Evolutionary conservation across 2,113 vertebrate species (phyloP), one percentile per base, ranked within the genome.

Genomic region (Phasianus colchicus): DNA sequence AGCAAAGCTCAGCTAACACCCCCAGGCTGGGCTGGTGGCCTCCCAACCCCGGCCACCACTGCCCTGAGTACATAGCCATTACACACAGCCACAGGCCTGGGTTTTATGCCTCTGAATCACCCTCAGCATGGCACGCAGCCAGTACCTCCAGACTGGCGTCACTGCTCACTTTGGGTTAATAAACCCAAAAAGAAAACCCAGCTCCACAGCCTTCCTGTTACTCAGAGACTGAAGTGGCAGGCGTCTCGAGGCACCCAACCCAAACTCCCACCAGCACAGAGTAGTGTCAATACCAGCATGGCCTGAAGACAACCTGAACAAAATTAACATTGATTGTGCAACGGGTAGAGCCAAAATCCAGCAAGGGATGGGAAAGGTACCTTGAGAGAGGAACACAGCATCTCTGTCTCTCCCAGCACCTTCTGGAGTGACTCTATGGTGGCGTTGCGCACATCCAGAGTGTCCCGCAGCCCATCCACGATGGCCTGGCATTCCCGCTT

Each of bases 351-450:
- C 13, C 20, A 11, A 47, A 27, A 47, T 43, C 61, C 52, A 83
- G 75, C 36, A 10, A 0, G 29, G 27, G 32, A 48, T 13, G 10
- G 54, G 36, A 66, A 89, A 60, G 22, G 72, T 98, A 99, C 99
- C 98, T 98, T 98, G 42, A 99, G 98, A 55, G 99, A 97, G 55
- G 97, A 97, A 84, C 98, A 99, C 58, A 99, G 93, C 98, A 98
- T 99, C 60, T 99, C 98, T 36, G 98, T 98, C 74, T 99, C 98
- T 73, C 91, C 97, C 27, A 98, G 86, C 58, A 98, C 97, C 86
- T 98, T 98, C 93, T 97, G 98, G 38, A 98, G 95, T 2, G 96
- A 96, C 43, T 99, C 98, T 97, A 99, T 97, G 2, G 98, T 98
- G 89, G 97, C 97, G 40, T 97, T 99, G 94, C 99, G 99, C 77